Evolutionary conservation across 2,113 vertebrate genomes (phyloP), one percentile per base, ranked within the genome.

Genomic region (Indicator maculatus): DNA sequence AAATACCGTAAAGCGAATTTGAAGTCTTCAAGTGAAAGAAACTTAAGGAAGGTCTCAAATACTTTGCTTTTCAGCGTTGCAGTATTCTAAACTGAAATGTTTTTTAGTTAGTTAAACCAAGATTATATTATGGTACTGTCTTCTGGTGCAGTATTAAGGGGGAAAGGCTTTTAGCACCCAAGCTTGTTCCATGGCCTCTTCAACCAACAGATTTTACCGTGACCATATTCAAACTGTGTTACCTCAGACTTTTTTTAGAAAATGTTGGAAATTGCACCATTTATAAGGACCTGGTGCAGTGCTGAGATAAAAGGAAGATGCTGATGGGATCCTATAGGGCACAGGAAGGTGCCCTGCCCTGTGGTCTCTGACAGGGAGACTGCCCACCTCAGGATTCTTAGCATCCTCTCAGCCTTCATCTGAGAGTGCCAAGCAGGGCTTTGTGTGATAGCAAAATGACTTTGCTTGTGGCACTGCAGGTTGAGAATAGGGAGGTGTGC

Each of bases 361-460:
- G 2, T 6, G 27, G 8, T 59, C 19, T 33, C 16, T 38, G 21
- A 27, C 0, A 2, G 15, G 21, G 50, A 75, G 39, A 23, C 26
- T 52, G 50, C 31, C 44, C 12, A 6, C 16, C 20, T 33, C 1
- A 1, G n/a, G 20, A 13, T 11, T 71, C 36, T 82, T n/a, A 9
- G 53, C 16, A 31, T 41, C 33, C 39, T 75, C 26, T 31, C 0
- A 1, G 28, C 31, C 41, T 47, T n/a, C 11, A 26, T 24, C 31
- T 0, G 0, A 31, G 65, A 24, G 39, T 8, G 16, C 19, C 2
- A 5, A 24, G 64, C 50, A 21, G 21, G 3, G 10, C 36, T 70
- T 59, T n/a, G 56, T 52, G n/a, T 0, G 0, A 11, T 2, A 1
- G 33, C 8, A 16, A 47, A 31, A 8, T 0, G 2, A 18, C 30